A percentile compares a stretch with the other conserved stretches of the same genome.
These are phyloP conservation scores for Leptinotarsa haldemani DNA, from an alignment of 2,888 invertebrate genomes.

Conservation along the genomic window DNA sequence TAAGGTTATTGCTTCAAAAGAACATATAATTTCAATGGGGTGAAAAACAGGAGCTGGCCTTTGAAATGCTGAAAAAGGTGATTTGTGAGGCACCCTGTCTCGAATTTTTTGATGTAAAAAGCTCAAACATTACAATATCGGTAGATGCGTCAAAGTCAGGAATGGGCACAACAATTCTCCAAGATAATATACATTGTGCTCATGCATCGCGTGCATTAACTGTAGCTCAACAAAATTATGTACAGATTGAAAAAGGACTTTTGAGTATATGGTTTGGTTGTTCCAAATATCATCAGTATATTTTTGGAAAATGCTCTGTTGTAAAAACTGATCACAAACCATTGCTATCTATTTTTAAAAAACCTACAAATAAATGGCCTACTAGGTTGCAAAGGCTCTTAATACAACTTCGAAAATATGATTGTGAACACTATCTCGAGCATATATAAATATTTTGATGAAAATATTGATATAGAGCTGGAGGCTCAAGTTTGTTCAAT, in stretches of 20 bases:
- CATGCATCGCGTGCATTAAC: conserved; percentile 43
- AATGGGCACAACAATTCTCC: conserved; percentile 42
- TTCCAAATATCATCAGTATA: conserved; percentile 28
- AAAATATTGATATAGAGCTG: conserved; percentile 19
- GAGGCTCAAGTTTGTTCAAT: conserved; percentile 10
- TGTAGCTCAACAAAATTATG: conserved; percentile 46
- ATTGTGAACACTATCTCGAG: conserved; percentile 6
- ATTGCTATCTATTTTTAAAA: not conserved
- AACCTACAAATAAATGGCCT: not conserved
- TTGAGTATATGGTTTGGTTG: not conserved
- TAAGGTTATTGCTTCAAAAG: conserved; percentile 44
- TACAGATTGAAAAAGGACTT: conserved; percentile 37
- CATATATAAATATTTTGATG: conserved; percentile 13
- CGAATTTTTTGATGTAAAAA: not conserved
- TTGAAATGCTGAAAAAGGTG: conserved; percentile 35
- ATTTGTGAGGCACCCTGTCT: conserved; percentile 38
- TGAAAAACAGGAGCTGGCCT: conserved; percentile 26
- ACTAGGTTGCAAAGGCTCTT: not conserved
- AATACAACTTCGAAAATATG: not conserved
- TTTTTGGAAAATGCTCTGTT: conserved; percentile 11
- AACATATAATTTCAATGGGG: conserved; percentile 37
- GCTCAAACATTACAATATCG: conserved; percentile 32
- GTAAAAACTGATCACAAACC: conserved; percentile 9
- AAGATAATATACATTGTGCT: conserved; percentile 40
- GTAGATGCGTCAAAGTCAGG: conserved; percentile 43